Conservation (phyloP, 2,113 vertebrate species). For the Perca fluviatilis region DNA sequence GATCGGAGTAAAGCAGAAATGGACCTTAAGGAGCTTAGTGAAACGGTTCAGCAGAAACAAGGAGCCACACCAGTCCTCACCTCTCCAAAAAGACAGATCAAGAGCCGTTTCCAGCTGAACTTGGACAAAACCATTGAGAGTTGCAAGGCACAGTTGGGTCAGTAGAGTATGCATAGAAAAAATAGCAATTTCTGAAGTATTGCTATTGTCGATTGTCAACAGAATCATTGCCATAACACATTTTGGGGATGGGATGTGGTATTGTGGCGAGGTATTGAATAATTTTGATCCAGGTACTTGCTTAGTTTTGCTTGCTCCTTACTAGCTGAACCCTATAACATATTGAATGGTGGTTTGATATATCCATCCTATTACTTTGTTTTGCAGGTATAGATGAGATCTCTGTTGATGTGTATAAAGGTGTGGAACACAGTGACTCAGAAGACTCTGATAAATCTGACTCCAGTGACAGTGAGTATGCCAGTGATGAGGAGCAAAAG, state of each 20-base stretch:
- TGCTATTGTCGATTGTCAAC: background rate
- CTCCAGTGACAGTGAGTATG: slow-evolving; percentile 95
- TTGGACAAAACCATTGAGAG: slow-evolving; percentile 99
- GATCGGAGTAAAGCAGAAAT: slow-evolving; percentile 98
- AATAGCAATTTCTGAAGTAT: background rate
- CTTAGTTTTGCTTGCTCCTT: background rate
- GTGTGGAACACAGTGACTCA: slow-evolving; percentile 95
- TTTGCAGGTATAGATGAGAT: slow-evolving; percentile 96
- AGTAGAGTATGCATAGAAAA: slow-evolving; percentile 35
- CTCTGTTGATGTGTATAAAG: slow-evolving; percentile 94
- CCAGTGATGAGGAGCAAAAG: slow-evolving; percentile 93
- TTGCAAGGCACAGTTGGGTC: slow-evolving; percentile 97
- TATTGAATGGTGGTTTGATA: background rate
- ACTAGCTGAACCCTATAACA: background rate
- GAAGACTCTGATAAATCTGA: slow-evolving; percentile 98
- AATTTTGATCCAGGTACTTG: background rate
- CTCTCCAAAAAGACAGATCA: slow-evolving; percentile 94
- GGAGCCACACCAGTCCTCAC: slow-evolving; percentile 87
- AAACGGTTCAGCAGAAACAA: slow-evolving; percentile 94
- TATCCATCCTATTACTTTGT: slow-evolving; percentile 23
- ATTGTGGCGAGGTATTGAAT: background rate
- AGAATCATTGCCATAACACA: background rate
- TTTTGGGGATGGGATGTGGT: background rate
- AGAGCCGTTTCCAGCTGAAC: slow-evolving; percentile 96
- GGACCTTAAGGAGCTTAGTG: slow-evolving; percentile 96